phyloP scores from a whole-genome alignment of 2,797 vertebrate species.

The Gobio occitaniae region DNA sequence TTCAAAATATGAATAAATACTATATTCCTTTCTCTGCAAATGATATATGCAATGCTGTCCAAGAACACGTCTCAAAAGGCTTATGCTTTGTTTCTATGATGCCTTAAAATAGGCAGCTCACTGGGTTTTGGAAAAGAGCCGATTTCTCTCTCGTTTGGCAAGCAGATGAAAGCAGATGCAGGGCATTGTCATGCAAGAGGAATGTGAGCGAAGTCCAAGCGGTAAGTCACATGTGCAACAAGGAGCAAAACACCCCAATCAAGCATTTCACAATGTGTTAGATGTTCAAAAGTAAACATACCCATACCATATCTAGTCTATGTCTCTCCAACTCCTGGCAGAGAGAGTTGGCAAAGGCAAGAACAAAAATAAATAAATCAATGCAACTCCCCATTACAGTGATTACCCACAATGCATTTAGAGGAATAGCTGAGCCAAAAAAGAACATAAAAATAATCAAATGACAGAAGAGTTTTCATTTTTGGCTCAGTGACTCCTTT shows the following conservation, averaged over 20 bases:
- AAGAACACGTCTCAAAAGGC: not conserved
- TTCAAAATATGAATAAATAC: not conserved
- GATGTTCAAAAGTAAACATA: constrained; percentile 98
- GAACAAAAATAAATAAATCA: constrained; percentile 71
- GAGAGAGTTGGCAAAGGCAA: constrained; percentile 96
- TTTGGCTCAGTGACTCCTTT: constrained; percentile 1
- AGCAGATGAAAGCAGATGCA: constrained; percentile 87
- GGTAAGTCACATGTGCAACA: constrained; percentile 88
- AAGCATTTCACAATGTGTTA: constrained; percentile 94
- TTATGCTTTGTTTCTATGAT: not conserved
- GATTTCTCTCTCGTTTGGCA: constrained; percentile 63
- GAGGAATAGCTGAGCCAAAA: constrained; percentile 22
- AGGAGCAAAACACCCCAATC: constrained; percentile 90
- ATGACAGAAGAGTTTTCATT: not conserved
- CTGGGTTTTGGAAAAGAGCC: not conserved
- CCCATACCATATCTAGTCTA: constrained; percentile 99
- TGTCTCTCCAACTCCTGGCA: constrained; percentile 99
- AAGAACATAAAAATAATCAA: not conserved
- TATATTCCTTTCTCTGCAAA: too few species aligned
- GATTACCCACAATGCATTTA: constrained; percentile 25
- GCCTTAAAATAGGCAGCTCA: not conserved
- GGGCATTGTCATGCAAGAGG: constrained; percentile 90
- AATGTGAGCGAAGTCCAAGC: constrained; percentile 85
- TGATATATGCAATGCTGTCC: not conserved
- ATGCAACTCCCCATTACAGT: constrained; percentile 56